phyloP scores from a whole-genome alignment of 92 coral and sea anemone species.

The Epizoanthus scotinus region DNA sequence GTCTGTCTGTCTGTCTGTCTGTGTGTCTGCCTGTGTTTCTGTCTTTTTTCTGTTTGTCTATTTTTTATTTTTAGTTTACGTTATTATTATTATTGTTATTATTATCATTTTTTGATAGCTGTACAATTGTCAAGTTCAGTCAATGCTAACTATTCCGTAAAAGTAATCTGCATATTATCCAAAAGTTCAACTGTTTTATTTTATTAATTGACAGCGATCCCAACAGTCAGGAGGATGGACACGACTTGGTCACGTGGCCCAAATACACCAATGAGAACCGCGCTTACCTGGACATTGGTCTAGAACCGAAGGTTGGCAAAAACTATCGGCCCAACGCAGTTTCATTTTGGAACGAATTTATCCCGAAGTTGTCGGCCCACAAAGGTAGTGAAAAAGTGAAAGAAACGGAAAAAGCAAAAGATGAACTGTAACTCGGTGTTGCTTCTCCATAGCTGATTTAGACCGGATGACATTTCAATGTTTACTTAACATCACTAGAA shows the following conservation, averaged over 20 bases:
- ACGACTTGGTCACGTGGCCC: conserved; percentile 49
- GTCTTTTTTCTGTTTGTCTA: no score
- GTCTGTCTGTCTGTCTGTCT: no score
- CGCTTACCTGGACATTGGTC: conserved; percentile 34
- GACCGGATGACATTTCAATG: no score
- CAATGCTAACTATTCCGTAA: not conserved
- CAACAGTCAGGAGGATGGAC: conserved; percentile 9
- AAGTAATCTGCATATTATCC: not conserved
- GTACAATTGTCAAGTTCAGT: not conserved
- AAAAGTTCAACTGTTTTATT: not conserved
- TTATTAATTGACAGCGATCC: conserved; percentile 18
- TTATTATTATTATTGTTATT: no score
- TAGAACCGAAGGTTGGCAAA: conserved; percentile 34
- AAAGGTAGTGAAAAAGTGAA: not conserved
- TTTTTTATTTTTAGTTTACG: no score
- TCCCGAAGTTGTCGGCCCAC: conserved; percentile 35
- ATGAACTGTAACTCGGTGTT: not conserved
- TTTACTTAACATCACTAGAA: no score
- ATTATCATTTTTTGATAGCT: no score
- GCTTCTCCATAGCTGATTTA: not conserved
- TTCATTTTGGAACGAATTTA: conserved; percentile 47
- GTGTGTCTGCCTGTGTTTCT: no score
- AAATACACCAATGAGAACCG: conserved; percentile 39
- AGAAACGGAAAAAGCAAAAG: not conserved
- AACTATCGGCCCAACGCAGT: conserved; percentile 21